Evolutionary conservation across 1,140 invertebrate species (phyloP).

Genomic region (Babylonia areolata): DNA sequence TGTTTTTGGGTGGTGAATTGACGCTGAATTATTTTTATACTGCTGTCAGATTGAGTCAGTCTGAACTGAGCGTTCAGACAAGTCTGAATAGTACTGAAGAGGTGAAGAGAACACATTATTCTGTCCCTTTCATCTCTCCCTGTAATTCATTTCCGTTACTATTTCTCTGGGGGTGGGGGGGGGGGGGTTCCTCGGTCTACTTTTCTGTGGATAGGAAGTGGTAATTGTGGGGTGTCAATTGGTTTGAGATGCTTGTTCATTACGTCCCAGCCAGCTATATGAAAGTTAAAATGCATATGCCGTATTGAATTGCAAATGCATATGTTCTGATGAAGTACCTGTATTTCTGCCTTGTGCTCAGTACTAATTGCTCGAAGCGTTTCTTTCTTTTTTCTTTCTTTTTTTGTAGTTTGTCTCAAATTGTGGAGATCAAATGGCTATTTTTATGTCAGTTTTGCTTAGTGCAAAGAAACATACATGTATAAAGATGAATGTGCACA

Average conservation of each 20-base stretch:
- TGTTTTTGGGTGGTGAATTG: too few relatives aligned
- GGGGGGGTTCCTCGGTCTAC: too few relatives aligned
- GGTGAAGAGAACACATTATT: too few relatives aligned
- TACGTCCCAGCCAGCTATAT: background rate
- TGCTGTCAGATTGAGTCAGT: too few relatives aligned
- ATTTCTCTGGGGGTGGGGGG: too few relatives aligned
- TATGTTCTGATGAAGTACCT: background rate
- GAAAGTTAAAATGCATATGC: too few relatives aligned
- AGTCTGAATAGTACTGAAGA: too few relatives aligned
- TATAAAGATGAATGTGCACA: background rate
- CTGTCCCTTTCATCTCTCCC: background rate
- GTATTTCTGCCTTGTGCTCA: background rate
- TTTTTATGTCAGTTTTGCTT: background rate
- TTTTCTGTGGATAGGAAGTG: background rate
- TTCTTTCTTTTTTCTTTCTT: background rate
- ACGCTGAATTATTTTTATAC: too few relatives aligned
- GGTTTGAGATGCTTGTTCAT: background rate
- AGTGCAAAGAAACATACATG: background rate
- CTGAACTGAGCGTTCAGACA: too few relatives aligned
- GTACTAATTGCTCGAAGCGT: background rate
- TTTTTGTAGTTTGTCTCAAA: background rate
- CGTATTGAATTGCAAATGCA: background rate
- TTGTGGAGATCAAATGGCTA: constrained; percentile 3
- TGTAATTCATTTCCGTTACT: background rate
- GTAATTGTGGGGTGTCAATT: background rate